phyloP scores from a whole-genome alignment of 2,113 vertebrate species.

The Scomber colias region DNA sequence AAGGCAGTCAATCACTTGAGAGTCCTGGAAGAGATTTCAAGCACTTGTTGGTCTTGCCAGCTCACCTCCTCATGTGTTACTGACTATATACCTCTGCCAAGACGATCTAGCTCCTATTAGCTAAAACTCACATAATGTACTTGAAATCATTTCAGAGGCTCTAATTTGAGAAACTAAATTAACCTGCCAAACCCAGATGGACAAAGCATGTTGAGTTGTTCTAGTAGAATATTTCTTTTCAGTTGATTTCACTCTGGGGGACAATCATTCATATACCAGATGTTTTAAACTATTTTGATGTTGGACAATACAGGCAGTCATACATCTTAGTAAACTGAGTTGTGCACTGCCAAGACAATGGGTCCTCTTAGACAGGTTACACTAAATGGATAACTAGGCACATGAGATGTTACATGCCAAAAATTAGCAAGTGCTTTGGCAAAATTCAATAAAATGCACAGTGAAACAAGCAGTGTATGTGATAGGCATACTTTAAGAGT shows the following conservation, averaged over 20 bases:
- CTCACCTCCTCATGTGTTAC: slow-evolving; percentile 46
- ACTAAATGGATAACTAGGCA: neutral
- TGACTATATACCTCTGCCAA: slow-evolving; percentile 46
- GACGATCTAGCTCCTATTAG: slow-evolving; percentile 18
- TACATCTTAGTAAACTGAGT: neutral
- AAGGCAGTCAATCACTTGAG: slow-evolving; percentile 30
- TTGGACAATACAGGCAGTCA: slow-evolving; percentile 5
- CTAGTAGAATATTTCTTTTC: slow-evolving; percentile 10
- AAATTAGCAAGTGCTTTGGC: neutral
- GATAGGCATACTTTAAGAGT: neutral
- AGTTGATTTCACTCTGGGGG: slow-evolving; percentile 6
- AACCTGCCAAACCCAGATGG: slow-evolving; percentile 31
- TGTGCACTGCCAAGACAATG: slow-evolving; percentile 1
- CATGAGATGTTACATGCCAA: neutral
- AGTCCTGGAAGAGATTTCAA: slow-evolving; percentile 20
- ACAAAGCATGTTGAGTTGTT: slow-evolving; percentile 3
- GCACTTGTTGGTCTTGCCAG: slow-evolving; percentile 22
- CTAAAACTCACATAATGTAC: slow-evolving; percentile 26
- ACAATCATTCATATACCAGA: neutral
- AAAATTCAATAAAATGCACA: neutral
- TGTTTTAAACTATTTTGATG: neutral
- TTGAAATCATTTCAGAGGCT: slow-evolving; percentile 30
- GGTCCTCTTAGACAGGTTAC: neutral
- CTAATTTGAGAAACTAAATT: slow-evolving; percentile 5
- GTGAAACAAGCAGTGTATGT: neutral